Conservation (phyloP, 2,797 vertebrate species). For the Orestias chungarensis region DNA sequence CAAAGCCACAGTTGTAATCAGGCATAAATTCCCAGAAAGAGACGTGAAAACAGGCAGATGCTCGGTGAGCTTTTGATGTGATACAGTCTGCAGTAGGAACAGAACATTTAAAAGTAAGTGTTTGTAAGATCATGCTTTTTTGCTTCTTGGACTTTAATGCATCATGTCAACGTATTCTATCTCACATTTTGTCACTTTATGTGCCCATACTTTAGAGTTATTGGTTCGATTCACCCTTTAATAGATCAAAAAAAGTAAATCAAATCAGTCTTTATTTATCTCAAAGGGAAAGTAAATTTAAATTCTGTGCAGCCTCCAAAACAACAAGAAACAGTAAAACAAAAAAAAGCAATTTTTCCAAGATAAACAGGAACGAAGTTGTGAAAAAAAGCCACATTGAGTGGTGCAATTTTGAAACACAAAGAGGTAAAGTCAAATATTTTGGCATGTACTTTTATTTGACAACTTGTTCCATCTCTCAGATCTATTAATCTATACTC, state of each 20-base stretch:
- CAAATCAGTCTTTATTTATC: no score
- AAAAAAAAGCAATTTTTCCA: no score
- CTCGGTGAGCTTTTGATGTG: slow-evolving; percentile 7
- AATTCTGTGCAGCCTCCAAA: no score
- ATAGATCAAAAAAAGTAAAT: background rate
- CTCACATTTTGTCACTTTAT: background rate
- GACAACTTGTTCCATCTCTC: no score
- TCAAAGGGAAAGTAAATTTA: no score
- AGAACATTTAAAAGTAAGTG: slow-evolving; percentile 8
- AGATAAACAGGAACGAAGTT: background rate
- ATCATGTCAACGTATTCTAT: background rate
- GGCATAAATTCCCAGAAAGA: background rate
- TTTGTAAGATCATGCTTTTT: background rate
- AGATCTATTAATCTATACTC: no score
- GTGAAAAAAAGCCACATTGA: no score
- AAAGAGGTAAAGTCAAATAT: no score
- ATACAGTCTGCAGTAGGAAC: slow-evolving; percentile 1
- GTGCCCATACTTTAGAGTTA: background rate
- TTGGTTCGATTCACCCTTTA: no score
- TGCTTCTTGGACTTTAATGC: background rate
- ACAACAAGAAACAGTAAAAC: no score
- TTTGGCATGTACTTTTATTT: background rate
- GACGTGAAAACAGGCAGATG: slow-evolving; percentile 4
- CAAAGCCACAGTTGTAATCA: slow-evolving; percentile 21
- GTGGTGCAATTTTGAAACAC: no score